A percentile compares a stretch with the other conserved stretches of the same genome.
Evolutionary conservation across 2,888 invertebrate species (phyloP).

Genomic region (Plagodis dolabraria): DNA sequence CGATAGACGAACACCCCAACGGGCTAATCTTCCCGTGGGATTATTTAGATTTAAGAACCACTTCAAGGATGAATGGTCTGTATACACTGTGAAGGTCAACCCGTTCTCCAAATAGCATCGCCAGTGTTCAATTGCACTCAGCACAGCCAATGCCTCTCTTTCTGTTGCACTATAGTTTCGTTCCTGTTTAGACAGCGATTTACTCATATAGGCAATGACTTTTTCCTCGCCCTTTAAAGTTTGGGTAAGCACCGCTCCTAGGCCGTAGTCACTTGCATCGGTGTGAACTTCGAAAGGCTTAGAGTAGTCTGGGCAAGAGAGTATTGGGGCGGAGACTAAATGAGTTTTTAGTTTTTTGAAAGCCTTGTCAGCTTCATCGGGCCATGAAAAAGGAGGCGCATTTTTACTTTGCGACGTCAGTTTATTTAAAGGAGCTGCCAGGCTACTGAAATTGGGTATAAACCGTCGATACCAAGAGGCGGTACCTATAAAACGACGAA

Average conservation of each 20-base stretch:
- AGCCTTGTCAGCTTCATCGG: too few species aligned
- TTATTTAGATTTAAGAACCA: too few species aligned
- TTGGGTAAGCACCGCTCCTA: not conserved
- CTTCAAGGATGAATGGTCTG: constrained; percentile 16
- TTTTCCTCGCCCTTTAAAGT: not conserved
- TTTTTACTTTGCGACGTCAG: too few species aligned
- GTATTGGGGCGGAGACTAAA: not conserved
- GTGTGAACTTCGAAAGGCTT: constrained; percentile 1
- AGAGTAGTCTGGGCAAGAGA: not conserved
- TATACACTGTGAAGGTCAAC: constrained; percentile 8
- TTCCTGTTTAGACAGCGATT: constrained; percentile 29
- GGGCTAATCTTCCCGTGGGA: constrained; percentile 16
- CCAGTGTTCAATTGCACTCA: constrained; percentile 41
- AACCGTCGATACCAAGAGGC: too few species aligned
- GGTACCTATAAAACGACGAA: too few species aligned
- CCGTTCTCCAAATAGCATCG: constrained; percentile 29
- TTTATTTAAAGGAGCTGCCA: too few species aligned
- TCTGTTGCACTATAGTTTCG: too few species aligned
- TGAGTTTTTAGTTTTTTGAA: too few species aligned
- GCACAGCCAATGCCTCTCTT: constrained; percentile 39
- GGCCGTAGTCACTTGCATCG: too few species aligned
- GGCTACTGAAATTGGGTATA: too few species aligned
- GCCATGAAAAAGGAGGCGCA: too few species aligned
- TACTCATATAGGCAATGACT: too few species aligned
- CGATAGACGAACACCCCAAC: constrained; percentile 20